Base-by-base conservation (phyloP, 2,113 vertebrate species). In the Gasterosteus aculeatus region DNA sequence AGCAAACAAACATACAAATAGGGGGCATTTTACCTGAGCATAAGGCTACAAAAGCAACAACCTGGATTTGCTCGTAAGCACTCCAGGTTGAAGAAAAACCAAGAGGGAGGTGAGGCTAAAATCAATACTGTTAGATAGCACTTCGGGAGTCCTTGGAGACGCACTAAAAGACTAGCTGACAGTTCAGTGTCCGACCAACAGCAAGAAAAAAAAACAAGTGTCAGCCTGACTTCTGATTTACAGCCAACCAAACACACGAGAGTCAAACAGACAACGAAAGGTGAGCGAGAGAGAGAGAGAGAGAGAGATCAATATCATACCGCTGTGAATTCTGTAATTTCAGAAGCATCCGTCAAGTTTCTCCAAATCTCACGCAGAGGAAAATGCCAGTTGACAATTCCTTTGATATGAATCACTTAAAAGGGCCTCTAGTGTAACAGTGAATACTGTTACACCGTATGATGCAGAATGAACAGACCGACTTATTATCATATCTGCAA, bases 151-250 rank as follows among this genome's bases (percentile, higher is more conserved):
- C 90, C 81, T 75, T 7, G 22, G 88, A 85, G 88, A 88, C 38
- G 44, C 56, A 59, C 77, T 87, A 82, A 90, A 84, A 88, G 87
- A 89, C 84, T 84, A 56, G 72, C 89, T 91, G 88, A 88, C 87
- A 87, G 87, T 84, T 84, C 69, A 78, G 67, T 76, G 84, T 87
- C 83, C 68, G 76, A 86, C 67, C 75, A 77, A 57, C 69, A 3
- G 51, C 69, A 58, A 78, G 79, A 77, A 82, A 84, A 80, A 73
- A 76, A 85, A 82, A 63, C 76, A 78, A 54, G 85, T 77, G 81
- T 88, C 85, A 86, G 80, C 64, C 74, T 85, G 87, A 82, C 68
- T 79, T 64, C 77, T 68, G 81, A 86, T 81, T 83, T 71, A 63
- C 74, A 78, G 62, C n/a, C 1, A 72, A 67, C 65, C 41, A 76